Conservation (phyloP, 2,797 vertebrate species). For the Cynodonichthys magdalenae region DNA sequence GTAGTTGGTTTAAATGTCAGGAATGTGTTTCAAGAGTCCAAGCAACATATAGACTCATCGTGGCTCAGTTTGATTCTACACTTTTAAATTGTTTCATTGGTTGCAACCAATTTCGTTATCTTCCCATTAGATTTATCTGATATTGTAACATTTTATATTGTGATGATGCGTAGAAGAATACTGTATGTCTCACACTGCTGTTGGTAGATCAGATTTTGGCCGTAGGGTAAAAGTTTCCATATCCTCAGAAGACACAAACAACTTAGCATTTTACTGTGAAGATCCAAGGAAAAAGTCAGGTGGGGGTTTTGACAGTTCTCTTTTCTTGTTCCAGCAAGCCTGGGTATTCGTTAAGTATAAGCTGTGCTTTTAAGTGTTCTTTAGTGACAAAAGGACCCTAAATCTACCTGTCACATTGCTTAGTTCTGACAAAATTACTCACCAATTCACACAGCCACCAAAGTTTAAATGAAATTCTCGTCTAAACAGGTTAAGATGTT, state of each 20-base stretch:
- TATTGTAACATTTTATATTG: neutral
- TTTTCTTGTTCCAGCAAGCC: slow-evolving; percentile 70
- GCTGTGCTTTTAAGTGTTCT: slow-evolving; percentile 48
- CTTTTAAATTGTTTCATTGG: neutral
- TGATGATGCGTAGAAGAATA: slow-evolving; percentile 17
- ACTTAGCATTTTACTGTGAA: slow-evolving; percentile 49
- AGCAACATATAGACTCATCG: neutral
- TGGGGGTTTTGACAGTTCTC: slow-evolving; percentile 32
- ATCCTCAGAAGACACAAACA: slow-evolving; percentile 43
- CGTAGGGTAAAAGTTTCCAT: slow-evolving; percentile 26
- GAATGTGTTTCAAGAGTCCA: slow-evolving; percentile 29
- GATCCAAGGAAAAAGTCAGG: slow-evolving; percentile 28
- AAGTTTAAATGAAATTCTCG: no score
- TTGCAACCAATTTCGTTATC: neutral
- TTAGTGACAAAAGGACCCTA: slow-evolving; percentile 65
- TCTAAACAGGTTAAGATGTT: slow-evolving; percentile 33
- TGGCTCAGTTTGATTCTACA: neutral
- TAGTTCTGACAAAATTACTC: slow-evolving; percentile 46
- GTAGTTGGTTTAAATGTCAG: slow-evolving; percentile 31
- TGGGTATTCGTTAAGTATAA: slow-evolving; percentile 66
- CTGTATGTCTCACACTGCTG: slow-evolving; percentile 22
- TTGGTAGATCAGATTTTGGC: slow-evolving; percentile 38
- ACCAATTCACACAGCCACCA: neutral
- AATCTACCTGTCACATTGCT: slow-evolving; percentile 67
- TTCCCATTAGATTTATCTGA: neutral